Conservation (phyloP, 2,888 invertebrate species). For the Anoncus sp. region DNA sequence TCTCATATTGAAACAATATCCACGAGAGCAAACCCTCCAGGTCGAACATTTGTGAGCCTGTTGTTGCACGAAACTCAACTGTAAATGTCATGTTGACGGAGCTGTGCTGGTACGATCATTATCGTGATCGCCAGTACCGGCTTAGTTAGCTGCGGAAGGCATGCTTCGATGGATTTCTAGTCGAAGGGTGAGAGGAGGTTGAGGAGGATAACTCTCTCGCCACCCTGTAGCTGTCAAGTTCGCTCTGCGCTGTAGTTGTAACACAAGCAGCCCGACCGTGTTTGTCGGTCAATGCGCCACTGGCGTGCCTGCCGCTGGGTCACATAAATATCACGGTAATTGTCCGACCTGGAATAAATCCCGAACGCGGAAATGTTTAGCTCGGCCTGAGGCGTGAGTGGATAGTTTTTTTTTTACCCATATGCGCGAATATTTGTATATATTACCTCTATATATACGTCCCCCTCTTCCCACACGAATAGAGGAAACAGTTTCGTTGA, state of each 20-base stretch:
- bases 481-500: not conserved
- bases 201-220: constrained; percentile 31
- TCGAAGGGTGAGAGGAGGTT: constrained; percentile 32
- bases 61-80: constrained; percentile 56
- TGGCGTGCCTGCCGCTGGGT: constrained; percentile 68
- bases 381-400: constrained; percentile 43
- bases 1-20: not conserved
- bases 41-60: constrained; percentile 3
- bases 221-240: constrained; percentile 27
- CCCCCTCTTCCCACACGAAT: not conserved
- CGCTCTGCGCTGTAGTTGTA: constrained; percentile 6
- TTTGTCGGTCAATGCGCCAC: constrained; percentile 56
- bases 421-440: not conserved
- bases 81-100: constrained; percentile 49
- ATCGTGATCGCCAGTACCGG: constrained; percentile 45
- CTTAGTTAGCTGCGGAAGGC: constrained; percentile 13
- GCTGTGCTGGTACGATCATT: constrained; percentile 30
- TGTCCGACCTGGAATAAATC: constrained; percentile 78
- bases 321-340: constrained; percentile 79
- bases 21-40: not conserved
- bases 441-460: not conserved
- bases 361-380: constrained; percentile 73
- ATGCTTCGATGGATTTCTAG: constrained; percentile 33
- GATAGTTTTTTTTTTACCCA: constrained; percentile 9
- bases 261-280: not conserved